A percentile compares a stretch with the other conserved stretches of the same genome.
Evolutionary conservation across 2,797 vertebrate species (phyloP).

Genomic region (Psittacula echo): DNA sequence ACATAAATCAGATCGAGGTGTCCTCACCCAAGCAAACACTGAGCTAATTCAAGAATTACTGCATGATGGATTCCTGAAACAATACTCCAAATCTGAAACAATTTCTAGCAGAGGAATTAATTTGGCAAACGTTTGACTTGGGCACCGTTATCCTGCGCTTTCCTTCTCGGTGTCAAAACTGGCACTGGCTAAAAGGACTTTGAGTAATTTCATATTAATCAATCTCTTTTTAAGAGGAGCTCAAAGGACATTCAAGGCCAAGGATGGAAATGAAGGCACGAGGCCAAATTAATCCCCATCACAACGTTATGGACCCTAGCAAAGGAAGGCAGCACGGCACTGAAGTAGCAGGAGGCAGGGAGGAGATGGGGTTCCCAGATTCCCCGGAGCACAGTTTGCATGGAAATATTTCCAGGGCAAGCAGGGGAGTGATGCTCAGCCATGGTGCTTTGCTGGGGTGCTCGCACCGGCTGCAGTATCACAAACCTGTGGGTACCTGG

Average conservation of each 20-base stretch:
- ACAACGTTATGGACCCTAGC: accelerated
- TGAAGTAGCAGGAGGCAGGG: neutral
- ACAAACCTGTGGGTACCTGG: accelerated
- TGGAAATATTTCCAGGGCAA: neutral
- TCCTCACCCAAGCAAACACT: neutral
- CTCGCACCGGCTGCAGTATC: accelerated
- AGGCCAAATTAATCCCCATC: neutral
- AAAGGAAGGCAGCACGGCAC: neutral
- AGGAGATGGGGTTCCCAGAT: neutral
- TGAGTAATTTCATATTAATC: slow-evolving; percentile 68
- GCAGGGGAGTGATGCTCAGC: accelerated
- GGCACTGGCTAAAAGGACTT: slow-evolving; percentile 10
- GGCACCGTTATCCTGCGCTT: neutral
- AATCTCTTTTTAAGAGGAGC: slow-evolving; percentile 56
- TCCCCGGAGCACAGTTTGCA: accelerated
- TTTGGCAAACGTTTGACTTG: slow-evolving; percentile 64
- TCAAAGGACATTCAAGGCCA: slow-evolving; percentile 27
- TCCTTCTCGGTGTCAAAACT: slow-evolving; percentile 37
- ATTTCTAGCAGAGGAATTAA: slow-evolving; percentile 57
- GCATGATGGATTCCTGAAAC: slow-evolving; percentile 1
- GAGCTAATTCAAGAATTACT: slow-evolving; percentile 59
- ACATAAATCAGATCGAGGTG: slow-evolving; percentile 51
- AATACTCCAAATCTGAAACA: slow-evolving; percentile 35
- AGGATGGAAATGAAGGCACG: neutral
- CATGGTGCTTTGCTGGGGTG: accelerated